A percentile compares a stretch with the other conserved stretches of the same genome.
Evolutionary conservation across 2,888 invertebrate species (phyloP).

Genomic region (Drosophila demipolita): DNA sequence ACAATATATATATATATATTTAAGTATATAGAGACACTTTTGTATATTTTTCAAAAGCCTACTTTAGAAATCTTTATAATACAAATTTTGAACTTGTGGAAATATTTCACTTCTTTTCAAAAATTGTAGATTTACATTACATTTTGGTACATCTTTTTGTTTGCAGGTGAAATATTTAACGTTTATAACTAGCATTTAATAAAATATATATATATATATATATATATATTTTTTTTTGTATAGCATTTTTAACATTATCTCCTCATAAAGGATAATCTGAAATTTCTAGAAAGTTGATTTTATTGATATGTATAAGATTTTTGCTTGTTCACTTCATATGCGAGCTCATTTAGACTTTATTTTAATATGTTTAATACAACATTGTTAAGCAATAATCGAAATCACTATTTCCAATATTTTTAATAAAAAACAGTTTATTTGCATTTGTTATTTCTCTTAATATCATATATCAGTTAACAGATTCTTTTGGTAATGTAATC

Average conservation of each 20-base stretch:
- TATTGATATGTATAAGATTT: background rate
- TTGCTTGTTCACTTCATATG: background rate
- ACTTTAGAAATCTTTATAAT: background rate
- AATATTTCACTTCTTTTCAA: background rate
- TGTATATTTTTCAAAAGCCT: background rate
- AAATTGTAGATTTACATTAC: background rate
- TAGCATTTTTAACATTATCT: background rate
- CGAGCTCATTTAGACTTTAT: background rate
- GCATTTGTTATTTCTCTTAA: background rate
- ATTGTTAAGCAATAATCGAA: background rate
- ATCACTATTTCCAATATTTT: background rate
- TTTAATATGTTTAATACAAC: background rate
- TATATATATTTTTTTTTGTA: accelerated
- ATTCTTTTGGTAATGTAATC: background rate
- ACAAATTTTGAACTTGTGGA: background rate
- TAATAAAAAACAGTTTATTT: background rate
- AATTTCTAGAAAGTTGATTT: background rate
- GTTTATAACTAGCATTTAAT: background rate
- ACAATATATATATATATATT: background rate
- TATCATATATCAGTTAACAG: background rate
- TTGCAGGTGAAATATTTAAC: background rate
- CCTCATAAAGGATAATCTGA: background rate
- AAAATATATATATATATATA: background rate
- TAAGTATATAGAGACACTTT: background rate
- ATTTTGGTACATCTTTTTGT: background rate